Evolutionary conservation across 2,888 invertebrate species (phyloP).

Genomic region (Lepetodrilus schrolli): DNA sequence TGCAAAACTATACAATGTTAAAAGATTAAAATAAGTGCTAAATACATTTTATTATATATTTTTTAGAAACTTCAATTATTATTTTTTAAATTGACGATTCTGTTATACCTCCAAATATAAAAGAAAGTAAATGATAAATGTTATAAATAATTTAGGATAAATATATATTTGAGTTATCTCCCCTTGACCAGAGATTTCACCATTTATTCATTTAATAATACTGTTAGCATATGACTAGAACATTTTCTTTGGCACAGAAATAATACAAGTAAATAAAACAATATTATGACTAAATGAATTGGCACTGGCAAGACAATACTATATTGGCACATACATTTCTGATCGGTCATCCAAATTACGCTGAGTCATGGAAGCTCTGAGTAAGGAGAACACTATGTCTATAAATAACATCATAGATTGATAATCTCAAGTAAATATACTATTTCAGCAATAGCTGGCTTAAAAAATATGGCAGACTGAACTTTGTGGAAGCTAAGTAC

Average conservation of each 20-base stretch:
- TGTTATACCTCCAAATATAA: too few species aligned
- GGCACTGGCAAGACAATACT: constrained; percentile 15
- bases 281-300: constrained; percentile 2
- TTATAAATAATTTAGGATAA: too few species aligned
- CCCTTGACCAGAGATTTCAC: neutral
- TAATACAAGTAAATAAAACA: too few species aligned
- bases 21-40: too few species aligned
- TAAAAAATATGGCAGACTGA: constrained; percentile 10
- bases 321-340: neutral
- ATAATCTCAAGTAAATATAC: constrained; percentile 13
- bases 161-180: neutral
- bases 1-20: too few species aligned
- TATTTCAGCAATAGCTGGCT: constrained; percentile 12
- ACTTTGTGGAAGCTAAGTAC: neutral
- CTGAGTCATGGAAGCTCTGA: constrained; percentile 7
- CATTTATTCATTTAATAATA: neutral
- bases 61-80: too few species aligned
- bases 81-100: too few species aligned
- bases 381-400: neutral
- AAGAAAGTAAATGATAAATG: too few species aligned
- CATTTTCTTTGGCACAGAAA: constrained; percentile 7
- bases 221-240: too few species aligned
- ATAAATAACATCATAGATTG: constrained; percentile 11
- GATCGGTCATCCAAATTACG: constrained; percentile 20
- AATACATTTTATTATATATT: too few species aligned